phyloP scores from a whole-genome alignment of 1,140 invertebrate genomes.

The Caenorhabditis briggsae region DNA sequence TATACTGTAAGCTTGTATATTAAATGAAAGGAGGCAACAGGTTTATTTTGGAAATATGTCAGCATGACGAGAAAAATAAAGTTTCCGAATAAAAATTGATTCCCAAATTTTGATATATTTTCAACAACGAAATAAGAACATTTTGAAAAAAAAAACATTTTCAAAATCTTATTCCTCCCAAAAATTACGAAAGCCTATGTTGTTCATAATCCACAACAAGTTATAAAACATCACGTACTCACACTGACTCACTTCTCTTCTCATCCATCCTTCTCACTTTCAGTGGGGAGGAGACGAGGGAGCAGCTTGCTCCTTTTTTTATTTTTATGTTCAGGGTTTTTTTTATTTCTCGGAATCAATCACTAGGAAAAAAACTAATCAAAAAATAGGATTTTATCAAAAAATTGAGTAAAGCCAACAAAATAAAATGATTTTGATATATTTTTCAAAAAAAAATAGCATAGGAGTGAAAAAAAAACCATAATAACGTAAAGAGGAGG shows the following conservation, averaged over 20 bases:
- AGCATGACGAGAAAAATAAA: no score
- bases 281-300: not conserved
- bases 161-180: not conserved
- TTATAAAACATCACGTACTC: slow-evolving; percentile 39
- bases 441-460: not conserved
- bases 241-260: not conserved
- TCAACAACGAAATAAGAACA: no score
- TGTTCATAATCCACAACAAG: not conserved
- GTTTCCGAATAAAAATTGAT: no score
- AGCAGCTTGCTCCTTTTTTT: not conserved
- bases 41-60: no score
- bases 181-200: not conserved
- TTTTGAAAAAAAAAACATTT: no score
- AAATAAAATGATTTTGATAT: not conserved
- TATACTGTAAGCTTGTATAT: no score
- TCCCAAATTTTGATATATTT: no score
- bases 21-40: no score
- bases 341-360: not conserved
- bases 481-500: not conserved
- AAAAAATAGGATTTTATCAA: no score
- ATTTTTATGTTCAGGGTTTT: not conserved
- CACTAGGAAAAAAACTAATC: not conserved
- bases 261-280: slow-evolving; percentile 11
- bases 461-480: not conserved
- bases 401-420: no score